Base-by-base conservation (phyloP, 2,113 vertebrate genomes). In the Pelobates fuscus region DNA sequence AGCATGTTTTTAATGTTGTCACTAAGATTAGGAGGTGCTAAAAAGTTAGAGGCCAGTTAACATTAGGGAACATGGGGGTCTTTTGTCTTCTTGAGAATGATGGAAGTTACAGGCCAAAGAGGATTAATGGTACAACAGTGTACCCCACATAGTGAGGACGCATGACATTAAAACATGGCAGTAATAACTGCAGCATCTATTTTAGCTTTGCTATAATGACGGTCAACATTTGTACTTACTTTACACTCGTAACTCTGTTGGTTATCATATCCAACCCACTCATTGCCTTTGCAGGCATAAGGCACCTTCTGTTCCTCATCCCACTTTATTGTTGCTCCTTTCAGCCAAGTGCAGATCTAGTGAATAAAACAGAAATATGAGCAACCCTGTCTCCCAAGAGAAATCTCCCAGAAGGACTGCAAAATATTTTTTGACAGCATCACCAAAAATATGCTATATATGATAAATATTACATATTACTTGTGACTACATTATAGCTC, bases 241-340 rank as follows among this genome's bases (percentile, higher is more conserved):
- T 93, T 94, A 67, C 25, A 84, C 5, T 88, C 82, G 67, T 79
- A 95, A 80, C 92, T 94, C 46, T 91, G 78, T 26, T 3, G 78
- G 69, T 63, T 88, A 82, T 94, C 92, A 77, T 89, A 93, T 78
- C 93, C 92, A 23, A 93, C 89, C 92, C 93, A 94, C 71, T 94
- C 90, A 7, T 78, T 86, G 73, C 84, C 87, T 67, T 89, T 91
- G 64, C 61, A 67, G 70, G 91, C 88, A 79, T 92, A 94, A 0
- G 93, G 92, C 26, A 94, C 91, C 72, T 84, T 91, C 82, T 93
- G 92, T 71, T 94, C 89, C 0, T 85, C 77, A 71, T 92, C 91
- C 91, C 89, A 93, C 3, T 86, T 62, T 17, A 84, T 1, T 18
- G 78, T 82, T 29, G 81, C 65, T 15, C 73, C 91, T 81, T 78